These are phyloP conservation scores for Tuberolachnus salignus DNA, from an alignment of 2,888 invertebrate genomes.

Conservation along the genomic window DNA sequence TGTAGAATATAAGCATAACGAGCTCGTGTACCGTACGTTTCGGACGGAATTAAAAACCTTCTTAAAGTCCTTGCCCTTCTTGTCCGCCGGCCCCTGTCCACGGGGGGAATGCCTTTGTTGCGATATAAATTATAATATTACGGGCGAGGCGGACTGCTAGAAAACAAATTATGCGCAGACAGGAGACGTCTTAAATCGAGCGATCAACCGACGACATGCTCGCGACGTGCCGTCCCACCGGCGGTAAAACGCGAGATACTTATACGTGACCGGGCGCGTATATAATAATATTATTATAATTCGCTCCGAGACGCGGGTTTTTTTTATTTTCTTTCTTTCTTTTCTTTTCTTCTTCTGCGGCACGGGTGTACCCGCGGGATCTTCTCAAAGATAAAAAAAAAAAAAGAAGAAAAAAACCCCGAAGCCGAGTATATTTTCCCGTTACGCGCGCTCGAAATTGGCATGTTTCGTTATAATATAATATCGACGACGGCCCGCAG, in stretches of 20 bases:
- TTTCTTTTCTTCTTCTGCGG: too few relatives aligned
- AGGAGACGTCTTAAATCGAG: not conserved
- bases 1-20: too few relatives aligned
- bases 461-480: not conserved
- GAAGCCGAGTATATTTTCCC: not conserved
- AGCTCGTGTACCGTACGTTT: too few relatives aligned
- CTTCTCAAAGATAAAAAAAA: slow-evolving; percentile 1
- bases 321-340: too few relatives aligned
- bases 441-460: slow-evolving; percentile 5
- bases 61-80: too few relatives aligned
- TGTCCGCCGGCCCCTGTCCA: too few relatives aligned
- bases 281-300: not conserved
- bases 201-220: not conserved
- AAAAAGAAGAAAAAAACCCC: not conserved
- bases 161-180: too few relatives aligned
- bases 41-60: too few relatives aligned
- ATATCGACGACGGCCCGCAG: not conserved
- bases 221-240: not conserved
- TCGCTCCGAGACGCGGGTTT: too few relatives aligned
- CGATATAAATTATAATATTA: too few relatives aligned
- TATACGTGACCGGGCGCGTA: not conserved
- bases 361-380: not conserved
- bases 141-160: too few relatives aligned
- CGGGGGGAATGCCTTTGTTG: too few relatives aligned
- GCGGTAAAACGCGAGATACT: not conserved